Evolutionary conservation across 1,140 invertebrate genomes (phyloP).

Genomic region (Glossosoma conforme): DNA sequence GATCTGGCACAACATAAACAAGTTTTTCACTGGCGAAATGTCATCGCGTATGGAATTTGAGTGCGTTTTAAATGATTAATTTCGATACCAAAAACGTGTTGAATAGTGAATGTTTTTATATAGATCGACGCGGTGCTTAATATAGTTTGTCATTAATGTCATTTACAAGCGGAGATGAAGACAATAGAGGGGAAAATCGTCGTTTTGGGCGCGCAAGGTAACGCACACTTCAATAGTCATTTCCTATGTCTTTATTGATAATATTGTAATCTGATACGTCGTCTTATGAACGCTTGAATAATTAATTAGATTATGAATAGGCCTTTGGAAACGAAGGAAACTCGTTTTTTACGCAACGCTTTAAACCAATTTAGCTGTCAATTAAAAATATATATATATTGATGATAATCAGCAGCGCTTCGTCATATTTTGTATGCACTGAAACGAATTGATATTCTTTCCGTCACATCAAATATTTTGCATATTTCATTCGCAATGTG

Average conservation of each 20-base stretch:
- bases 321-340: not conserved
- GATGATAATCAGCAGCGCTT: no score
- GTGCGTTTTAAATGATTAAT: no score
- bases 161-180: slow-evolving; percentile 49
- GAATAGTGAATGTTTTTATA: no score
- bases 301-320: slow-evolving; percentile 2
- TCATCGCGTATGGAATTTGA: no score
- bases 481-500: no score
- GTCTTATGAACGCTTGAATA: slow-evolving; percentile 1
- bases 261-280: slow-evolving; percentile 10
- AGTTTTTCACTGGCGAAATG: no score
- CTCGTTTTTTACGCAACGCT: not conserved
- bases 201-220: slow-evolving; percentile 76
- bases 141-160: slow-evolving; percentile 8
- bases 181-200: slow-evolving; percentile 78
- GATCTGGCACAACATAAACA: no score
- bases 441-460: no score
- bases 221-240: slow-evolving; percentile 30
- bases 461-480: no score
- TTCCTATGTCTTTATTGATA: slow-evolving; percentile 4
- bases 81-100: no score
- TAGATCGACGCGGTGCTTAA: not conserved
- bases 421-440: no score
- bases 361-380: not conserved
- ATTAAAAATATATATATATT: not conserved